These are phyloP conservation scores for Malachius bipustulatus DNA, from an alignment of 2,888 invertebrate genomes.

Conservation along the genomic window DNA sequence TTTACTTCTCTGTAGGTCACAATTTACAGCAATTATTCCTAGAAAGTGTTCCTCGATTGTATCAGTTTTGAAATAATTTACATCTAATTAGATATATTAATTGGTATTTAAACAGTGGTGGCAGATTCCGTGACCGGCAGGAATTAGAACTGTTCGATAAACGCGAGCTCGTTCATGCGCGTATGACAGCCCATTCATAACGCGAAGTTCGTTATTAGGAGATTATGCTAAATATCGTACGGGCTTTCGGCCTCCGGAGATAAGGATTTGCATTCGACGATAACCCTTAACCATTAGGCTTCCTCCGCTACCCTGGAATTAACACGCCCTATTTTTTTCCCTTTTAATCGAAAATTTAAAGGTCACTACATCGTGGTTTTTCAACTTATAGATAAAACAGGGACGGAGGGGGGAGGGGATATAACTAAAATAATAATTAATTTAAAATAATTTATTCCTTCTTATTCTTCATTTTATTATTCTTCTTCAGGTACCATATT, in stretches of 20 bases:
- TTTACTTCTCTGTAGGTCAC: too few relatives aligned
- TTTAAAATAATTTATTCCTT: too few relatives aligned
- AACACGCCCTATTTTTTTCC: constrained; percentile 18
- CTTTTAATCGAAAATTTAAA: too few relatives aligned
- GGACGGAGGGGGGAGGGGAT: too few relatives aligned
- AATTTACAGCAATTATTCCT: too few relatives aligned
- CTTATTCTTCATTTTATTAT: too few relatives aligned
- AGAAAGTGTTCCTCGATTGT: too few relatives aligned
- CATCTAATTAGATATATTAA: constrained; percentile 22
- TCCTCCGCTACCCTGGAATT: constrained; percentile 19
- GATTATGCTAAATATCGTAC: constrained; percentile 32
- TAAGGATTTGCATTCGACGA: constrained; percentile 32
- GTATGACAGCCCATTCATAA: constrained; percentile 34
- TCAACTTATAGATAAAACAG: too few relatives aligned
- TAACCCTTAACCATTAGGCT: constrained; percentile 30
- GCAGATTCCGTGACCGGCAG: constrained; percentile 27
- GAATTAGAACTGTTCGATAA: constrained; percentile 27
- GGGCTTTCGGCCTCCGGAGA: constrained; percentile 28
- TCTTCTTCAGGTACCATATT: too few relatives aligned
- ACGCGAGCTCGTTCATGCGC: constrained; percentile 25
- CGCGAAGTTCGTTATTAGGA: constrained; percentile 32
- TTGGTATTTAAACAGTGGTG: constrained; percentile 27
- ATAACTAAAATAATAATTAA: too few relatives aligned
- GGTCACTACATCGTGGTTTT: too few relatives aligned
- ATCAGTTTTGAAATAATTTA: constrained; percentile 2